Percentiles rank a stretch among this genome's conserved stretches.
Conservation (phyloP, 2,113 vertebrate species). For the Telmatochromis sp. region DNA sequence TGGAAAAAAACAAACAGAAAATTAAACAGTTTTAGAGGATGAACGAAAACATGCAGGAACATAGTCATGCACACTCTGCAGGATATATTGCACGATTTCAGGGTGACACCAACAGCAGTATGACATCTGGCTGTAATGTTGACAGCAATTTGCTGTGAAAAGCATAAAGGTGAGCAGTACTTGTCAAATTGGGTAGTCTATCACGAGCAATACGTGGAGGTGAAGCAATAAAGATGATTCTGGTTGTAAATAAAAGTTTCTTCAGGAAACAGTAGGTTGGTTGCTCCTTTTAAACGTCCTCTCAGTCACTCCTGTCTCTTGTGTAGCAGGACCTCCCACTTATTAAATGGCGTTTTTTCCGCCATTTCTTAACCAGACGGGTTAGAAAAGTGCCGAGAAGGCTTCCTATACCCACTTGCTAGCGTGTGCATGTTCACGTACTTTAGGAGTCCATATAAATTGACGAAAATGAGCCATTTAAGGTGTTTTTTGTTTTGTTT, state of each 20-base stretch:
- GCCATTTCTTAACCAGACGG: no score
- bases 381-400: no score
- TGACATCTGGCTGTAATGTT: background rate
- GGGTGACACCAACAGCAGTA: accelerated
- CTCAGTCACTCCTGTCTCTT: background rate
- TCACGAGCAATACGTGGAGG: background rate
- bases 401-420: background rate
- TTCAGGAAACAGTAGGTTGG: background rate
- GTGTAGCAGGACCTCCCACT: background rate
- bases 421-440: background rate
- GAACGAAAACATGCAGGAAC: background rate
- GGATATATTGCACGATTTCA: background rate
- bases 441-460: background rate
- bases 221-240: background rate
- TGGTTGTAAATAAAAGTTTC: background rate
- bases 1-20: background rate
- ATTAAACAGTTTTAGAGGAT: background rate
- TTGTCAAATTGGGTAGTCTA: background rate
- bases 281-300: accelerated
- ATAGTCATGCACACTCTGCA: background rate
- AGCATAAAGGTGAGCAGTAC: background rate
- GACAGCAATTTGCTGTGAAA: background rate
- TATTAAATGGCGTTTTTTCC: background rate
- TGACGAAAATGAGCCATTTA: background rate
- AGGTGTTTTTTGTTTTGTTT: background rate